Base-by-base conservation (phyloP, 2,113 vertebrate species). In the Chascanopsetta lugubris region DNA sequence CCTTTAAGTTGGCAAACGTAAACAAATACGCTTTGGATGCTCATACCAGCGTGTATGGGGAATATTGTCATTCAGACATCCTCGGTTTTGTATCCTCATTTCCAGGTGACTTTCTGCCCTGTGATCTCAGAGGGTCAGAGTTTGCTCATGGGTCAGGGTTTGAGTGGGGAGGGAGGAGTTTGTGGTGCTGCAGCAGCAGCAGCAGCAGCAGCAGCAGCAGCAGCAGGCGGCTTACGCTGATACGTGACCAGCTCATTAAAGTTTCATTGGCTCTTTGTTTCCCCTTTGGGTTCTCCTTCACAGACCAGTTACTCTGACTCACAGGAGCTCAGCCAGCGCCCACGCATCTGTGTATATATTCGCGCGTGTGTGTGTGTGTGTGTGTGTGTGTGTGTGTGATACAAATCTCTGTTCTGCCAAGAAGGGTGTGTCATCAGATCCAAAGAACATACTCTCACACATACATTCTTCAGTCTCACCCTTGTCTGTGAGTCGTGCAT, bases 181-280 rank as follows among this genome's bases (percentile, higher is more conserved):
- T 50, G 48, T 15, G 48, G 18, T 63, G 26, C 51, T 53, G 54
- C 68, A 64, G 68, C 60, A 60, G 72, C 45, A 73, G 64, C 34
- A 20, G 54, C 68, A 64, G 68, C 60, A 60, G 72, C 45, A 73
- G 64, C 34, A 20, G 26, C 51, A 47, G 54, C 68, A 64, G 68
- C 60, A 60, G 72, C 45, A 73, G 64, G 27, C 17, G 49, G 25
- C 58, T 63, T 77, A 48, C 68, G 40, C 42, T 72, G 59, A 69
- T 72, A 68, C 38, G 58, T 77, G 77, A 74, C 61, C 70, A 38
- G 61, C 70, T 81, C 70, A 72, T 67, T 80, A 93, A 92, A 94
- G 94, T 94, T 93, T 94, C 86, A 93, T 85, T 82, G 85, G 82
- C 67, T 81, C 89, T 91, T 87, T 65, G 80, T 88, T 91, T 85